Conservation (phyloP, 2,888 invertebrate species). For the Cylloceria caligata region DNA sequence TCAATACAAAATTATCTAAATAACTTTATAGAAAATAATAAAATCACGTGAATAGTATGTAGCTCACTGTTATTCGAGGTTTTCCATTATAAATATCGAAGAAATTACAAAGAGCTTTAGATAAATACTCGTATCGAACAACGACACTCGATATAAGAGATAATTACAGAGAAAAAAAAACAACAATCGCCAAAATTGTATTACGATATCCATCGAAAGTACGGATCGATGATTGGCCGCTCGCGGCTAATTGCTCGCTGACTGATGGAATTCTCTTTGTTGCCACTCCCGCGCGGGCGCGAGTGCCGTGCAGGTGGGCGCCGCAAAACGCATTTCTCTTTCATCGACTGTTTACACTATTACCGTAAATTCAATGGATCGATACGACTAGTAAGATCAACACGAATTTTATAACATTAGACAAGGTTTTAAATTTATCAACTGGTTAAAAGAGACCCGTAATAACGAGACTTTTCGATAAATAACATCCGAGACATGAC, state of each 20-base stretch:
- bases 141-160: not conserved
- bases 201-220: constrained; percentile 7
- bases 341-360: constrained; percentile 40
- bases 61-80: no score
- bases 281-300: constrained; percentile 54
- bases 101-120: no score
- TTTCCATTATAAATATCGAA: no score
- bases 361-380: constrained; percentile 51
- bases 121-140: no score
- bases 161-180: not conserved
- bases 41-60: no score
- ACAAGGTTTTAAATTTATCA: constrained; percentile 40
- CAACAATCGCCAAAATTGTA: not conserved
- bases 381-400: constrained; percentile 61
- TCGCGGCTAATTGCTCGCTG: constrained; percentile 19
- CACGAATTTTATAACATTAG: constrained; percentile 37
- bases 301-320: constrained; percentile 11
- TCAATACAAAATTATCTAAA: no score
- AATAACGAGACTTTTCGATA: not conserved
- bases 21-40: no score
- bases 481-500: constrained; percentile 5
- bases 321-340: constrained; percentile 55
- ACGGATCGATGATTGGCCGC: not conserved
- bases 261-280: constrained; percentile 58
- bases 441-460: constrained; percentile 11